phyloP scores from a whole-genome alignment of 2,797 vertebrate species.

The Galago senegalensis region DNA sequence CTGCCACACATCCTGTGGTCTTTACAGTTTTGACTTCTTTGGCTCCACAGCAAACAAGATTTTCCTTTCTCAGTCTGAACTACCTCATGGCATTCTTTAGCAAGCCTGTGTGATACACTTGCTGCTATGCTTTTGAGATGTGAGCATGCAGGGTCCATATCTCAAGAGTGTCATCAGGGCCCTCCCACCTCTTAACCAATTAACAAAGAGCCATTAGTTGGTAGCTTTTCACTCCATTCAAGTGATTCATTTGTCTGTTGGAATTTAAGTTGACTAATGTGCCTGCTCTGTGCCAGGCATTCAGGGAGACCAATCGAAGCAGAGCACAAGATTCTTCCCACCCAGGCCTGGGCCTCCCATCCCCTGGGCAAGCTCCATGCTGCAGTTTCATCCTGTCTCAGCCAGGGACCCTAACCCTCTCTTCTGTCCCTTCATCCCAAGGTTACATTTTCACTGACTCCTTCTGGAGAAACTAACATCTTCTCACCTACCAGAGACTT shows the following conservation, averaged over 20 bases:
- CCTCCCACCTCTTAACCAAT: background rate
- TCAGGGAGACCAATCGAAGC: background rate
- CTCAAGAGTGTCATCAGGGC: background rate
- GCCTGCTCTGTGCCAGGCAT: background rate
- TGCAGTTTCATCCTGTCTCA: background rate
- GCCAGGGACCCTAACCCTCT: background rate
- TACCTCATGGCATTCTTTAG: background rate
- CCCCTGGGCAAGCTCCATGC: background rate
- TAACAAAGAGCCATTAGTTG: background rate
- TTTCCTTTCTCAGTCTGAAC: background rate
- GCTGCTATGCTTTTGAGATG: background rate
- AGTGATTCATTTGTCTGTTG: background rate
- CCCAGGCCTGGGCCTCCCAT: background rate
- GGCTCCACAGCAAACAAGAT: constrained; percentile 14
- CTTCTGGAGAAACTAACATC: background rate
- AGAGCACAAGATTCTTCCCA: background rate
- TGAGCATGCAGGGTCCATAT: background rate
- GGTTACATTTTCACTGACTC: background rate
- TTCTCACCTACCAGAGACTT: background rate
- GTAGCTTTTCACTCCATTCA: background rate
- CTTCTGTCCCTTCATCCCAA: background rate
- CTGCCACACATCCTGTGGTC: constrained; percentile 47
- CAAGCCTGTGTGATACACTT: background rate
- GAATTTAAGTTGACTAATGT: background rate
- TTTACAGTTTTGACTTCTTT: constrained; percentile 26